phyloP scores from a whole-genome alignment of 2,888 invertebrate genomes.

The Silvanus unidentatus region DNA sequence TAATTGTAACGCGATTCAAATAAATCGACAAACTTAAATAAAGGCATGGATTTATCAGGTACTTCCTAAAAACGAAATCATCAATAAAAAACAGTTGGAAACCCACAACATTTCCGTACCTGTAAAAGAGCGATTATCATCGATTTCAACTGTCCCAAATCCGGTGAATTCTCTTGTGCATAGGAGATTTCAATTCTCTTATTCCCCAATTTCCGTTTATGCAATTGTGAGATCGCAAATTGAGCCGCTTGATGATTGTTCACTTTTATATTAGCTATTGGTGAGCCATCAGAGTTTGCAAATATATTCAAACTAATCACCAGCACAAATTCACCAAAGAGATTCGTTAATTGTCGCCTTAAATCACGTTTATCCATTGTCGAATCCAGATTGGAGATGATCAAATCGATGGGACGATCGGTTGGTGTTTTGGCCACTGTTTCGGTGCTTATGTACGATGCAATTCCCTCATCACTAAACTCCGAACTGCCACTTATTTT shows the following conservation, averaged over 20 bases:
- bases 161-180: constrained; percentile 58
- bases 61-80: too few species aligned
- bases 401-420: constrained; percentile 47
- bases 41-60: constrained; percentile 65
- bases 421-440: constrained; percentile 12
- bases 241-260: constrained; percentile 59
- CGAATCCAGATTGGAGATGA: constrained; percentile 66
- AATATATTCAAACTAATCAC: constrained; percentile 58
- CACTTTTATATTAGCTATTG: constrained; percentile 67
- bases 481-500: constrained; percentile 30
- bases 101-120: constrained; percentile 34
- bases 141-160: constrained; percentile 59
- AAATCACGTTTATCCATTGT: constrained; percentile 61
- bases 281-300: constrained; percentile 60
- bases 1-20: constrained; percentile 76
- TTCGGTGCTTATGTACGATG: too few species aligned
- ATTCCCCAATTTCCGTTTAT: constrained; percentile 74
- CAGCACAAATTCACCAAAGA: constrained; percentile 61
- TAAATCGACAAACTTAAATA: constrained; percentile 76
- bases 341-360: constrained; percentile 55
- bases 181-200: constrained; percentile 74
- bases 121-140: constrained; percentile 68
- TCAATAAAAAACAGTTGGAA: background rate
- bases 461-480: constrained; percentile 25
- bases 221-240: constrained; percentile 73